Base-by-base conservation (phyloP, 2,113 vertebrate genomes). In the Forbesichthys papilliferus region DNA sequence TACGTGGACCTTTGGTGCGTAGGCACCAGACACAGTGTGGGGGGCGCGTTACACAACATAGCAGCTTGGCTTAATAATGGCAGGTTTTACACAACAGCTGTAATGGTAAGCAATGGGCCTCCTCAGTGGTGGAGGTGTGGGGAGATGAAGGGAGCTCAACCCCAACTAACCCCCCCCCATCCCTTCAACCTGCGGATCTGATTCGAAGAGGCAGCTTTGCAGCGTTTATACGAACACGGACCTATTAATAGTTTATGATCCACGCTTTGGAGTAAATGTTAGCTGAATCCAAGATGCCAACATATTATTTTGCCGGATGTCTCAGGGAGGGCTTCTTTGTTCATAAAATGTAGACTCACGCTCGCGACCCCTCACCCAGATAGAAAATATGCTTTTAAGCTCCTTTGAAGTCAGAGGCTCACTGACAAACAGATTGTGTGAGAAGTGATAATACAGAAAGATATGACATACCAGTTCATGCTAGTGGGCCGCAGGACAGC, bases 221-320 rank as follows among this genome's bases (percentile, higher is more conserved):
- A 78, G 54, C 69, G 59, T 65, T 79, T 82, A 82, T 64, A 84
- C 80, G 81, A 70, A 79, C 83, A 80, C 73, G 76, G 69, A 79
- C 82, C 86, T 86, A 91, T 91, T 84, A 91, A 92, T 91, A 93
- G 81, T 92, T 89, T 79, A 89, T 86, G 87, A 86, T 69, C 77
- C 49, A 66, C 73, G 84, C 88, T 90, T 92, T 91, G 80, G 80
- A 84, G 78, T 86, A 87, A 91, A 92, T 91, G 90, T 88, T 87
- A 87, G 77, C 85, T 84, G 83, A 82, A 86, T 83, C 73, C 74
- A 73, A 74, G 82, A 79, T 65, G 71, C 80, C 74, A 86, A 87
- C 83, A 87, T 87, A 91, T 89, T 83, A 91, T 85, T 90, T 87
- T 62, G 56, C 69, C 74, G 9, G 74, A 85, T 83, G 78, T 88